Evolutionary conservation across 92 coral and sea anemone species (phyloP).

Genomic region (Palythoa grandis): DNA sequence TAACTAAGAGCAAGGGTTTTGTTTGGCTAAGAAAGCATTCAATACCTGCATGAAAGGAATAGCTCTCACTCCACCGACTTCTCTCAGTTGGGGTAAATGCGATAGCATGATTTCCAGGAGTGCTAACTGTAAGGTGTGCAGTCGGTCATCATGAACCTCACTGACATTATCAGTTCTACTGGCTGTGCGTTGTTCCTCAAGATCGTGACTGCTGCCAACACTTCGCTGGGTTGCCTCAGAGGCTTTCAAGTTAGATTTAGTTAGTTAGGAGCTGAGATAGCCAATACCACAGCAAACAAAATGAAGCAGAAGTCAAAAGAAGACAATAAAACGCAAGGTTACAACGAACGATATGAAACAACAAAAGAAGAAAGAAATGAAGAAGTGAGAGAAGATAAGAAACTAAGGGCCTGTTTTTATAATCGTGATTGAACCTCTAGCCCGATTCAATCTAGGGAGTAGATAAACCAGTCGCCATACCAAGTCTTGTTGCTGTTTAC

Average conservation of each 20-base stretch:
- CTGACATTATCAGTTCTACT: slow-evolving; percentile 63
- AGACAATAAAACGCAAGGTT: too few species aligned
- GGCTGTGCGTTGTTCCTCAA: slow-evolving; percentile 75
- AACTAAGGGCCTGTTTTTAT: too few species aligned
- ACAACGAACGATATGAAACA: too few species aligned
- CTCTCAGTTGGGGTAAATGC: slow-evolving; percentile 79
- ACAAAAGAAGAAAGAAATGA: too few species aligned
- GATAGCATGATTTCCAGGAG: slow-evolving; percentile 79
- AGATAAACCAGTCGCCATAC: too few species aligned
- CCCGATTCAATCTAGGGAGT: too few species aligned
- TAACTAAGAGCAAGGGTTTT: background rate
- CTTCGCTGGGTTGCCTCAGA: slow-evolving; percentile 47
- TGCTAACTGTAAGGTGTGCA: slow-evolving; percentile 80
- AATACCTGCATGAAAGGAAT: slow-evolving; percentile 98
- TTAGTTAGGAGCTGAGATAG: background rate
- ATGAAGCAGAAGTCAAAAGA: background rate
- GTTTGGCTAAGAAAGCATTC: background rate
- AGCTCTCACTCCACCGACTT: slow-evolving; percentile 92
- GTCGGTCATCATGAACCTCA: slow-evolving; percentile 70
- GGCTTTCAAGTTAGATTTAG: background rate
- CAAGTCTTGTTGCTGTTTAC: too few species aligned
- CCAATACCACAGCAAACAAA: background rate
- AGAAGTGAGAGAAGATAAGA: too few species aligned
- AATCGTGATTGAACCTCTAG: too few species aligned
- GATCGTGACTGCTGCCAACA: slow-evolving; percentile 61